Base-by-base conservation (phyloP, 2,888 invertebrate species). In the Caenorhabditis angaria region DNA sequence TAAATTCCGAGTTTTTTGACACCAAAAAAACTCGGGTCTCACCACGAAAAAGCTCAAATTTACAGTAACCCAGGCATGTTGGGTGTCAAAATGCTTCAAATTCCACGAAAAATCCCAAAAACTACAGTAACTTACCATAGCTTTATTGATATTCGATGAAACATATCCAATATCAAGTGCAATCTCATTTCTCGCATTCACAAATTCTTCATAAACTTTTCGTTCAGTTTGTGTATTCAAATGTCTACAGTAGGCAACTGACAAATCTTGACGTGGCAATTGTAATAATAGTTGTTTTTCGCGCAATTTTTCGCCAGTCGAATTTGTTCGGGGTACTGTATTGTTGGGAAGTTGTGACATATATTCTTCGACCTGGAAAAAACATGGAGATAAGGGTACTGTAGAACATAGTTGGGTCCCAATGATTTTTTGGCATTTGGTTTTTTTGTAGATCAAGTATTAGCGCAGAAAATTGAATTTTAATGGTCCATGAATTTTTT, bases 171-270 rank as follows among this genome's bases (percentile, higher is more conserved):
- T 94, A 89, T 97, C 97, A 87, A 97, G 91, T 50, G 96, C 95
- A 84, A 95, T 93, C 90, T 95, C 95, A 89, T 97, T 97, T 61
- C 97, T 91, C 63, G 94, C 93, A 60, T 94, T 92, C 82, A 96
- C 93, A 89, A 97, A 97, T 89, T 96, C 95, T 89, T 95, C 93
- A 88, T 93, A 97, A 8, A 81, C 81, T 70, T 82, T 82, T 63
- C 80, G 61, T 61, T 83, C 87, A 28, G 82, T 79, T 10, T 79
- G 91, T 22, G 92, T 90, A 78, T 93, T 93, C 69, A 97, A 91
- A 88, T 94, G 93, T 87, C 92, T 92, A 89, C 95, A 95, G 88
- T 95, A 94, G 62, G 93, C 92, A 82, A 94, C 90, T 10, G 94
- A 93, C 69, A 97, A 91, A 88, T 97, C 97, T 90, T 96, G 95